Evolutionary conservation across 2,113 vertebrate genomes (phyloP), one percentile per base, ranked within the genome.

Genomic region (Callipepla squamata): DNA sequence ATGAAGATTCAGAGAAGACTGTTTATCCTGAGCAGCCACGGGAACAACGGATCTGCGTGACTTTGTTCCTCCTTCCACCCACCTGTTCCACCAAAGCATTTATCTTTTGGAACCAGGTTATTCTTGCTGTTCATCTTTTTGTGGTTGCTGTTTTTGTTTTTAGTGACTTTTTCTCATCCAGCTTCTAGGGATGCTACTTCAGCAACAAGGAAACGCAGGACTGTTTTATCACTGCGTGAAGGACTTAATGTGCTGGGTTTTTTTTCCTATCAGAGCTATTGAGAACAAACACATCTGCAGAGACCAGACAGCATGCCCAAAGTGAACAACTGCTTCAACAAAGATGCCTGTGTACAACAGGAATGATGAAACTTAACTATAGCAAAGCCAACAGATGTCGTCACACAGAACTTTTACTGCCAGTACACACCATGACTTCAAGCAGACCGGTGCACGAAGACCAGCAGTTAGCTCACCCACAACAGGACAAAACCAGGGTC

Each of bases 361-460:
- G 59, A 88, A 78, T 28, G 59, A 66, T 67, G 73, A 88, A 96
- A 92, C 36, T 77, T 62, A 50, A 48, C 83, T 80, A 70, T 38
- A 38, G 13, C 38, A 38, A 80, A 62, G 84, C 73, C 83, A 95
- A 77, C 25, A 90, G 42, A 62, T 22, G 65, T 55, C 57, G 87
- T 53, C 0, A 0, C 58, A 67, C 50, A 78, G 34, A 83, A 80
- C 48, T 57, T 76, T 28, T 22, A 47, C 40, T 70, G 58, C 14
- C 73, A 66, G 53, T 28, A 73, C 16, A 38, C 20, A 40, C 53
- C 50, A 51, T 12, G 28, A 34, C 48, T 73, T 55, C 22, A 69
- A 85, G 48, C 13, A 74, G 15, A 87, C 2, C 36, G 30, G 63
- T 4, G 10, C 32, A 23, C 0, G 0, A 57, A 44, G 50, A 66